phyloP scores from a whole-genome alignment of 2,113 vertebrate genomes.

The Triplophysa siluroides region DNA sequence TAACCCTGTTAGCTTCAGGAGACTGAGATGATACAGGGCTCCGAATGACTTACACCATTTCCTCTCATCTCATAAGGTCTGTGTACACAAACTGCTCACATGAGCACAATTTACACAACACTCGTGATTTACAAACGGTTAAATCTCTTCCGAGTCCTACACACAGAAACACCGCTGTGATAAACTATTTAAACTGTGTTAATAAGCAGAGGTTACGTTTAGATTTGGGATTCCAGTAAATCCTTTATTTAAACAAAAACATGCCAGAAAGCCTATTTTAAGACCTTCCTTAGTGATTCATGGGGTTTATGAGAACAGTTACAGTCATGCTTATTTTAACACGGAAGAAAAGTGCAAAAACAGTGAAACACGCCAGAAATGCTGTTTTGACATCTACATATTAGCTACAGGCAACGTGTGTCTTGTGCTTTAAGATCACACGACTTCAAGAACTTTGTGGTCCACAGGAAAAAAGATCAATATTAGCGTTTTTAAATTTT shows the following conservation, averaged over 20 bases:
- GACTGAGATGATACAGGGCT: neutral
- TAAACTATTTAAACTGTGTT: neutral
- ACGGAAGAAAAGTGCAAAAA: slow-evolving; percentile 7
- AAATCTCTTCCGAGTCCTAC: neutral
- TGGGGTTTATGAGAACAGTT: neutral
- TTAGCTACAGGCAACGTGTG: too few species aligned
- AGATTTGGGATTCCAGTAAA: neutral
- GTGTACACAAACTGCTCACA: neutral
- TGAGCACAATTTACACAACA: neutral
- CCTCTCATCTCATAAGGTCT: neutral
- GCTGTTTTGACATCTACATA: slow-evolving; percentile 1
- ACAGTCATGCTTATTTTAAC: neutral
- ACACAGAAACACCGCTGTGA: too few species aligned
- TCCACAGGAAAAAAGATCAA: neutral
- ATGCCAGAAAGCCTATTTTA: neutral
- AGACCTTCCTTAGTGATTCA: slow-evolving; percentile 9
- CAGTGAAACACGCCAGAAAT: neutral
- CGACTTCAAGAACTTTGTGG: neutral
- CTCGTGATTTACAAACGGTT: neutral
- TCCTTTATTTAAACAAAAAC: too few species aligned
- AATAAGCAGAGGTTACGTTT: neutral
- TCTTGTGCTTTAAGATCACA: too few species aligned
- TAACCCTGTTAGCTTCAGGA: neutral
- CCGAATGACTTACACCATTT: neutral
- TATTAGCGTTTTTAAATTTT: too few species aligned